Conservation (phyloP, 2,888 invertebrate species). For the Diploptera punctata region DNA sequence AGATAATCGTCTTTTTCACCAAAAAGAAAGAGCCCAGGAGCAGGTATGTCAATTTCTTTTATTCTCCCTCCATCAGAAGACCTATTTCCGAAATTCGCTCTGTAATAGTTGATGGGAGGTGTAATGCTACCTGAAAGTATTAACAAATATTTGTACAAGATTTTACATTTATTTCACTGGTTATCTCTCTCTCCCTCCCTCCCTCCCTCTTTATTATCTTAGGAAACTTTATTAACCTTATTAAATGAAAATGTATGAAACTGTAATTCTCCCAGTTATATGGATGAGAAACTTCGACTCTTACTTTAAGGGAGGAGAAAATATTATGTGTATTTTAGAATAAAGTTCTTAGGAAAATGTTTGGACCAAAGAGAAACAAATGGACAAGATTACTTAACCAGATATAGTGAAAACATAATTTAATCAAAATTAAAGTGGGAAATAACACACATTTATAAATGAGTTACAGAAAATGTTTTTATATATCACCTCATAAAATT, state of each 20-base stretch:
- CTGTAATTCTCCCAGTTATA: neutral
- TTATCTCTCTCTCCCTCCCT: no score
- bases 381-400: neutral
- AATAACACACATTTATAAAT: no score
- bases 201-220: neutral
- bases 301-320: no score
- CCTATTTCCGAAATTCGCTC: conserved; percentile 55
- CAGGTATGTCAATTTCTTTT: conserved; percentile 43
- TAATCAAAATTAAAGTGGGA: no score
- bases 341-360: no score
- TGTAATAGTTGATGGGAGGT: conserved; percentile 64
- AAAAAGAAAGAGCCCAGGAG: conserved; percentile 56
- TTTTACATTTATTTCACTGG: no score
- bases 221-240: neutral
- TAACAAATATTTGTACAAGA: no score
- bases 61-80: neutral
- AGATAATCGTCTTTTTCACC: conserved; percentile 59
- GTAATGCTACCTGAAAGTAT: conserved; percentile 60
- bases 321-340: no score
- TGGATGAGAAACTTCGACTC: neutral
- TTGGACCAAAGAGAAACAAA: no score
- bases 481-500: no score
- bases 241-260: no score
- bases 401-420: neutral
- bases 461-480: no score